phyloP scores from a whole-genome alignment of 2,888 invertebrate genomes.

The Liopterus haemorrhoidalis region DNA sequence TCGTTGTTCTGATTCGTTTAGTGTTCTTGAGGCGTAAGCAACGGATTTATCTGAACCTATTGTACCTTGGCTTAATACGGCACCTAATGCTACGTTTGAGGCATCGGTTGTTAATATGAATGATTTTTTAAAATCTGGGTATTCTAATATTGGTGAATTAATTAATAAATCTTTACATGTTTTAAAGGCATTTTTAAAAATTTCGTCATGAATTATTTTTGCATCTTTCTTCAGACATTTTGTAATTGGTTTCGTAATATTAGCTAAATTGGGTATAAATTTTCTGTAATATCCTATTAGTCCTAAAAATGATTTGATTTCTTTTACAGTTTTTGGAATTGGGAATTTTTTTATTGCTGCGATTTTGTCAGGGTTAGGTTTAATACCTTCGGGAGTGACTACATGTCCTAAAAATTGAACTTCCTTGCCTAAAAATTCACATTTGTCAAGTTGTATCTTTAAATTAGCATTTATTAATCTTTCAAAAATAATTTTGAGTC shows the following conservation, averaged over 20 bases:
- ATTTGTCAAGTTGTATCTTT: constrained; percentile 11
- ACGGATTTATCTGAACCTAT: constrained; percentile 8
- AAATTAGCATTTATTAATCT: constrained; percentile 11
- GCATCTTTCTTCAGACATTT: constrained; percentile 20
- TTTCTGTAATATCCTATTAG: constrained; percentile 15
- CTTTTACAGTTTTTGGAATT: constrained; percentile 19
- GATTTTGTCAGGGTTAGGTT: constrained; percentile 20
- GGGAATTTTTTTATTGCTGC: constrained; percentile 16
- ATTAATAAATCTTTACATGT: constrained; percentile 11
- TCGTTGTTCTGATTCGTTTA: constrained; percentile 23
- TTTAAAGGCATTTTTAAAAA: constrained; percentile 13
- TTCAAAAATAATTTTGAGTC: constrained; percentile 6
- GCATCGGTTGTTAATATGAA: constrained; percentile 13
- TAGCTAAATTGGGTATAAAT: constrained; percentile 16
- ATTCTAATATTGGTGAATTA: constrained; percentile 8
- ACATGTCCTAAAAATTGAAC: constrained; percentile 12
- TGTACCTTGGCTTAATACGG: constrained; percentile 11
- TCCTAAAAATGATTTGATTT: constrained; percentile 23
- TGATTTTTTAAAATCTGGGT: constrained; percentile 6
- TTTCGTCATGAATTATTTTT: constrained; percentile 7
- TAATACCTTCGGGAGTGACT: constrained; percentile 5
- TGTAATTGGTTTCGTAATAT: constrained; percentile 19
- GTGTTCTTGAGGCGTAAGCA: constrained; percentile 27
- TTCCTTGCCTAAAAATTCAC: constrained; percentile 10
- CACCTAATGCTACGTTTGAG: constrained; percentile 9